Evolutionary conservation across 1,140 invertebrate species (phyloP).

Genomic region (Ganaspis sp.): DNA sequence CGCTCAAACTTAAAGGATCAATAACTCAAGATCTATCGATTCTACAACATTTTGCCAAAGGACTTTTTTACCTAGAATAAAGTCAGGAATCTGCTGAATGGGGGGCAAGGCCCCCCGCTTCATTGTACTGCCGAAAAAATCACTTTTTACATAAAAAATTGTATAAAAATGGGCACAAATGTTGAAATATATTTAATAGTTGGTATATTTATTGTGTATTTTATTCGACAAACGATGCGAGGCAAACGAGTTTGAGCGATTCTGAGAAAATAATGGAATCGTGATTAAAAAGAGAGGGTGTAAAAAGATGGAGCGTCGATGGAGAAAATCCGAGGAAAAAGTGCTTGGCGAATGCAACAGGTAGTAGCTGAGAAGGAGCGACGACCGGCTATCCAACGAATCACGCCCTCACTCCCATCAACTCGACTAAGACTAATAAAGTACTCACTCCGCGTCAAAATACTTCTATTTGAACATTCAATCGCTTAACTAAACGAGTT

Average conservation of each 20-base stretch:
- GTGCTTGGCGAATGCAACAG: neutral
- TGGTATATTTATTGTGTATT: no score
- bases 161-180: no score
- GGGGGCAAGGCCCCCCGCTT: no score
- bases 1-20: no score
- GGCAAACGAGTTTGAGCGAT: no score
- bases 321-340: conserved; percentile 42
- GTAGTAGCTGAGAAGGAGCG: neutral
- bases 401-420: neutral
- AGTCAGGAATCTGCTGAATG: no score
- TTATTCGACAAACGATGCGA: neutral
- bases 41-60: no score
- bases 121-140: no score
- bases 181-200: no score
- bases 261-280: neutral
- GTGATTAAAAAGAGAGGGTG: neutral
- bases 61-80: no score
- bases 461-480: neutral
- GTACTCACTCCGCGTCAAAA: neutral
- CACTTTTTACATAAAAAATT: no score
- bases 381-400: neutral
- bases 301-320: conserved; percentile 39
- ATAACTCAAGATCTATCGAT: no score
- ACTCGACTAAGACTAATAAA: neutral
- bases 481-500: conserved; percentile 14